Percentiles rank a stretch among this genome's conserved stretches.
Evolutionary conservation across 2,113 vertebrate genomes (phyloP).

Genomic region (Neogobius melanostomus): DNA sequence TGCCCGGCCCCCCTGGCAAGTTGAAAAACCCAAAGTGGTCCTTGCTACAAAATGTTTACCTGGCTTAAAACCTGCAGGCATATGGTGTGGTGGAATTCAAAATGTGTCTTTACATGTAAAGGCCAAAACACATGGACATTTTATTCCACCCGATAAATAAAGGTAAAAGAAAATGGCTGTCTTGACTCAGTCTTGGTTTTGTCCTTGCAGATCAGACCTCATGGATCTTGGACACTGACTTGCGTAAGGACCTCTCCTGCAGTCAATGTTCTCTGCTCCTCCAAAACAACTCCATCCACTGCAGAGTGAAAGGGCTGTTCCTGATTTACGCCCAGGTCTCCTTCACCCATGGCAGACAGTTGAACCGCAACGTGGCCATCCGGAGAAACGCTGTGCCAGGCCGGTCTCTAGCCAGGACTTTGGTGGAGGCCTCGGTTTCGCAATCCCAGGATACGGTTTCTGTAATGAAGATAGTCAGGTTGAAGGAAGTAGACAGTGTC

Average conservation of each 20-base stretch:
- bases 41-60: too few relatives aligned
- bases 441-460: not conserved
- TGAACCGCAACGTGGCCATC: not conserved
- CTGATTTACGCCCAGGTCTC: not conserved
- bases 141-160: too few relatives aligned
- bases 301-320: not conserved
- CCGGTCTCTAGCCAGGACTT: not conserved
- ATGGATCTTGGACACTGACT: not conserved
- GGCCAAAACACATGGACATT: too few relatives aligned
- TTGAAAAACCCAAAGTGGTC: too few relatives aligned
- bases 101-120: too few relatives aligned
- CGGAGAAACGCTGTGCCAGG: not conserved
- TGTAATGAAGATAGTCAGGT: not conserved
- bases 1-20: too few relatives aligned
- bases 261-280: not conserved
- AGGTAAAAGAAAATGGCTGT: not conserved
- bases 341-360: fast-evolving
- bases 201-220: not conserved
- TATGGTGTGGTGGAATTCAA: too few relatives aligned
- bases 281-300: not conserved
- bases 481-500: not conserved
- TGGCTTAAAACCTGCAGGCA: too few relatives aligned
- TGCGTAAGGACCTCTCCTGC: not conserved
- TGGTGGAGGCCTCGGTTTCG: not conserved
- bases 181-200: not conserved